Evolutionary conservation across 2,797 vertebrate genomes (phyloP), one percentile per base, ranked within the genome.

Genomic region (Pagetopsis macropterus): DNA sequence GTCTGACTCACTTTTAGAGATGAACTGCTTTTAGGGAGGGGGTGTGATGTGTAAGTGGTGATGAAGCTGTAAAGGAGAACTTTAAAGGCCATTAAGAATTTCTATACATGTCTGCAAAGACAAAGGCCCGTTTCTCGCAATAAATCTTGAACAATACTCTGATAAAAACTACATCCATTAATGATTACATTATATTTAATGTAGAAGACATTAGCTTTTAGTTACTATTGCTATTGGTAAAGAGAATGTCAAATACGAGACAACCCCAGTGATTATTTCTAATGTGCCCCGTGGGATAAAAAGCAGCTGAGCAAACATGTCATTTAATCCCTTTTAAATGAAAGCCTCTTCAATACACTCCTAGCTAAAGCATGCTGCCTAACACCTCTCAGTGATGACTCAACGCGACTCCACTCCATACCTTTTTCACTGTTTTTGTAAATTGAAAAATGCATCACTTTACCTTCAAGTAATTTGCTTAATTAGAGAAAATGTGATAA

Each of bases 401-500:
- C 48, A 64, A 76, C 67, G 70, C 75, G 52, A 65, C 64, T 63
- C 64, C 46, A 12, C 61, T 70, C 55, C 2, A 9, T 57, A 43
- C 31, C 33, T 56, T 6, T 61, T 51, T 54, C 49, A 56, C 58
- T 55, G 59, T 68, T 76, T 72, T 76, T 85, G 57, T 70, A 37
- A 82, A 87, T 81, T 58, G 50, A 57, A 84, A 79, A 86, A 87
- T 59, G 41, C 52, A 73, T 80, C 76, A 85, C 72, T 52, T 71
- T 76, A 72, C 64, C 62, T 87, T 75, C 62, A 83, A 85, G 75
- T 78, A 68, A 86, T 82, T 83, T 19, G n/a, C 62, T 79, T 80
- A 78, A 88, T 89, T 87, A 88, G 84, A 87, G 56, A 64, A 78
- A 70, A 89, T 85, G 64, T 74, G 78, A 90, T 92, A 76, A 90